Evolutionary conservation across 1,140 invertebrate species (phyloP).

Genomic region (Drosophila pseudoobscura): DNA sequence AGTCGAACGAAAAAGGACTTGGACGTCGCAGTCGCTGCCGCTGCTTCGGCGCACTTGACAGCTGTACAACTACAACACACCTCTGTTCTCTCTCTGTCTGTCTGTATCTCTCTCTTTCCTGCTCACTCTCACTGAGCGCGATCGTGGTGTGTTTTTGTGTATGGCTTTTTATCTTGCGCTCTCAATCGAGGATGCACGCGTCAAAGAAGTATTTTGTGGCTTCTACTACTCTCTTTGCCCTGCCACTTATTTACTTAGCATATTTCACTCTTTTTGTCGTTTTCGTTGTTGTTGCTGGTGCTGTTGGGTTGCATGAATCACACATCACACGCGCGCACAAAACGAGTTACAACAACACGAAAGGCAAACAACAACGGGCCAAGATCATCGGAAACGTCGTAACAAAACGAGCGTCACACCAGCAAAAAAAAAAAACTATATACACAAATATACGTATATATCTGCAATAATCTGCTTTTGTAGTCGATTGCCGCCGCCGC

Average conservation of each 20-base stretch:
- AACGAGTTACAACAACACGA: constrained; percentile 68
- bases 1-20: constrained; percentile 54
- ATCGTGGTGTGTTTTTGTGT: no score
- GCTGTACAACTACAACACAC: constrained; percentile 38
- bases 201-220: constrained; percentile 26
- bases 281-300: constrained; percentile 43
- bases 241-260: constrained; percentile 50
- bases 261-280: constrained; percentile 52
- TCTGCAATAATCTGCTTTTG: no score
- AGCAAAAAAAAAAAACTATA: constrained; percentile 19
- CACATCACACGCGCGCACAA: constrained; percentile 72
- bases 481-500: constrained; percentile 3
- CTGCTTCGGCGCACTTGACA: constrained; percentile 57
- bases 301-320: constrained; percentile 59
- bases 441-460: constrained; percentile 2
- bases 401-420: constrained; percentile 32
- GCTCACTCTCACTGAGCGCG: constrained; percentile 16
- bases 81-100: constrained; percentile 29
- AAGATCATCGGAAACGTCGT: constrained; percentile 70
- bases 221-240: constrained; percentile 18
- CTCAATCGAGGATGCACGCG: constrained; percentile 40
- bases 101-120: constrained; percentile 30
- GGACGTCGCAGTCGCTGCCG: constrained; percentile 16
- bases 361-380: constrained; percentile 53
- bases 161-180: constrained; percentile 6